phyloP scores from a whole-genome alignment of 2,113 vertebrate species.

The Neofelis nebulosa region DNA sequence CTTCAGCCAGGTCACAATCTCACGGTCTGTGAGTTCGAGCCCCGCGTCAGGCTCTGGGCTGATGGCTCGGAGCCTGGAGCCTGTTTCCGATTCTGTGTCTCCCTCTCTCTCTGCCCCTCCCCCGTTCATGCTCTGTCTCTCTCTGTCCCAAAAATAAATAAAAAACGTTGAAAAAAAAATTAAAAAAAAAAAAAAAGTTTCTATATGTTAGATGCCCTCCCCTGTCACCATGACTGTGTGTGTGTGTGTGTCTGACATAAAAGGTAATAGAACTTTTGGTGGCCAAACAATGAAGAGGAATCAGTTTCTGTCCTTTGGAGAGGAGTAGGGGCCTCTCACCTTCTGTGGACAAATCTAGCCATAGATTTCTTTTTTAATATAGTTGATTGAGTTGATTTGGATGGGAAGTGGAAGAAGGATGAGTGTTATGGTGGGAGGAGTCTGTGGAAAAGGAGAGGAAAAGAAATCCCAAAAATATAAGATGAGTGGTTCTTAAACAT shows the following conservation, averaged over 20 bases:
- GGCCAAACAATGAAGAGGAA: not conserved
- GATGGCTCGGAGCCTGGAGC: too few species aligned
- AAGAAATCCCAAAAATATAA: not conserved
- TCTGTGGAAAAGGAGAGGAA: not conserved
- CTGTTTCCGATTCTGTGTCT: too few species aligned
- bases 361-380: not conserved
- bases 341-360: not conserved
- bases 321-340: fast-evolving
- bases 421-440: fast-evolving
- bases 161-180: too few species aligned
- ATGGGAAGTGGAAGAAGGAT: not conserved
- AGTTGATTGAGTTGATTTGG: not conserved
- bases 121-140: too few species aligned
- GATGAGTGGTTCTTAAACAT: not conserved
- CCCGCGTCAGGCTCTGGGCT: too few species aligned
- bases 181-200: too few species aligned
- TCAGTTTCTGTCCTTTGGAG: not conserved
- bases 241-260: not conserved
- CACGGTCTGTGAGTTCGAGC: too few species aligned
- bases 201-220: not conserved
- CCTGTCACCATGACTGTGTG: not conserved
- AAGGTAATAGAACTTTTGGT: not conserved
- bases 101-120: too few species aligned
- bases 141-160: too few species aligned
- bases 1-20: too few species aligned